Evolutionary conservation across 2,797 vertebrate genomes (phyloP).

Genomic region (Chelon labrosus): DNA sequence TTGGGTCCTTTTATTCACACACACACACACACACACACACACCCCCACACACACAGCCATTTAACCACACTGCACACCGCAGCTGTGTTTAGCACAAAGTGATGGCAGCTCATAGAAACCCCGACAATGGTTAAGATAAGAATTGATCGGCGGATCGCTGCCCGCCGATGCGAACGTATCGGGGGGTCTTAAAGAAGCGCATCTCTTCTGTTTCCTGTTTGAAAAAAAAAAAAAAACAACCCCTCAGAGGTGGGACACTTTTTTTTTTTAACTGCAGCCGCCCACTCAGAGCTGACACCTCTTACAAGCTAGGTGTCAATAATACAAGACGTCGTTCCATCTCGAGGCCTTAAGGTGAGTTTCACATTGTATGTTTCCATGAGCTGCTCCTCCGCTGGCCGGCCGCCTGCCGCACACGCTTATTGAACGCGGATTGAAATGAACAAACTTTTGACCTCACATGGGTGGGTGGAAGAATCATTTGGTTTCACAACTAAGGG

Average conservation of each 20-base stretch:
- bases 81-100: constrained; percentile 56
- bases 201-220: constrained; percentile 63
- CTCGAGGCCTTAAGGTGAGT: constrained; percentile 43
- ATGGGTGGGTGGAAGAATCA: constrained; percentile 44
- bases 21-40: constrained; percentile 3
- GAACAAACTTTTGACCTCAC: constrained; percentile 62
- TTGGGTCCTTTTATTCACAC: constrained; percentile 49
- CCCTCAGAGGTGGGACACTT: constrained; percentile 46
- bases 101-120: constrained; percentile 50
- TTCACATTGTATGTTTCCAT: constrained; percentile 40
- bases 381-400: constrained; percentile 25
- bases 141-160: constrained; percentile 48
- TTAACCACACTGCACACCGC: constrained; percentile 62
- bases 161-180: constrained; percentile 9
- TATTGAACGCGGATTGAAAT: constrained; percentile 32
- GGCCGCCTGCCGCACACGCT: constrained; percentile 2
- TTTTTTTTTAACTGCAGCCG: constrained; percentile 20
- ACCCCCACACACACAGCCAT: constrained; percentile 16
- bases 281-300: constrained; percentile 47
- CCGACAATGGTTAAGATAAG: constrained; percentile 51
- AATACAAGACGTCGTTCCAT: constrained; percentile 39
- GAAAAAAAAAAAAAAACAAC: constrained; percentile 7
- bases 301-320: neutral
- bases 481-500: constrained; percentile 47
- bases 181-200: constrained; percentile 19